Evolutionary conservation across 2,888 invertebrate species (phyloP).

Genomic region (Pristionchus arcanus): DNA sequence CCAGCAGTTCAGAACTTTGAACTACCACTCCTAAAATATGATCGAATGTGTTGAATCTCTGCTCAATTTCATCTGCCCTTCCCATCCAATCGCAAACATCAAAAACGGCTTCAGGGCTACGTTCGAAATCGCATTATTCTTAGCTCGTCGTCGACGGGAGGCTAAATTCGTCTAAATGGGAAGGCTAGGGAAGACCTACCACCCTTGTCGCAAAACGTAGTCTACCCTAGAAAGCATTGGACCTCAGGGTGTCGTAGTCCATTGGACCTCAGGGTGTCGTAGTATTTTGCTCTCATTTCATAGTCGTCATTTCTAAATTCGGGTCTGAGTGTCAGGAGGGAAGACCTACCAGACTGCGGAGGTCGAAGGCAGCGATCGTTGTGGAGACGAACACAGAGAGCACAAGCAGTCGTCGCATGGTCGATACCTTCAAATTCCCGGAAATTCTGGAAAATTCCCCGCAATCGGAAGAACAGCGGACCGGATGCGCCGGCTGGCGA

Average conservation of each 20-base stretch:
- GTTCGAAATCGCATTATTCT: conserved; percentile 3
- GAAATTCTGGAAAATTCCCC: too few species aligned
- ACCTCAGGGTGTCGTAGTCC: too few species aligned
- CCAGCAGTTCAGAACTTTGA: too few species aligned
- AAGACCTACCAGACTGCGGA: conserved; percentile 21
- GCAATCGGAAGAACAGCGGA: background rate
- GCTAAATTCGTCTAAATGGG: background rate
- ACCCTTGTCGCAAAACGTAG: too few species aligned
- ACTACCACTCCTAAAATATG: background rate
- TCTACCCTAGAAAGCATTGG: too few species aligned
- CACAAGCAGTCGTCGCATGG: conserved; percentile 23
- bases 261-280: too few species aligned
- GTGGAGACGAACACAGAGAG: background rate
- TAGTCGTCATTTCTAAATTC: background rate
- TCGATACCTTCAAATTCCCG: background rate
- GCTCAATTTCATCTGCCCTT: background rate
- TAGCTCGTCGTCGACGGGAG: background rate
- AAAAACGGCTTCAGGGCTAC: background rate
- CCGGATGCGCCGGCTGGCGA: background rate
- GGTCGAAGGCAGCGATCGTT: background rate
- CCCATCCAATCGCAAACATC: background rate
- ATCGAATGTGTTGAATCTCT: background rate
- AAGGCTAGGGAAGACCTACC: too few species aligned
- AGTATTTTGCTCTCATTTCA: background rate
- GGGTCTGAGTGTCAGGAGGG: background rate